phyloP scores from a whole-genome alignment of 2,797 vertebrate species.

The Cossypha caffra region DNA sequence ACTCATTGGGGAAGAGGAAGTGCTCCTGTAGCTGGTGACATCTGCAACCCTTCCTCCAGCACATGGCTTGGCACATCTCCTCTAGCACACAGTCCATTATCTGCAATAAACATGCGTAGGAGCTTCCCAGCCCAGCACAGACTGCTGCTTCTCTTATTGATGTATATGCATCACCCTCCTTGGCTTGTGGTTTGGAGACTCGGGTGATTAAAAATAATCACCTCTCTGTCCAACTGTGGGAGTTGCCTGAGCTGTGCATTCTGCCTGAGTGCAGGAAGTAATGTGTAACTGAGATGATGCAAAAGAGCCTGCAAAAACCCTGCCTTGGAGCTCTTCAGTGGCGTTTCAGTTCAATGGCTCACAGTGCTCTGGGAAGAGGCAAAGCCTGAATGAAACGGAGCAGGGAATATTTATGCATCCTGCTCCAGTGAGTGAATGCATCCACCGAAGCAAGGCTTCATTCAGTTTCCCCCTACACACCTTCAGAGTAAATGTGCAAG shows the following conservation, averaged over 20 bases:
- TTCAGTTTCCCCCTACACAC: neutral
- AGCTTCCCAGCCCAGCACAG: neutral
- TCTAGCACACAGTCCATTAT: constrained; percentile 14
- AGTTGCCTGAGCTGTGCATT: neutral
- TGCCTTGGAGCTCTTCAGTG: neutral
- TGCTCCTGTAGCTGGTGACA: constrained; percentile 12
- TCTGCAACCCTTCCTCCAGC: constrained; percentile 29
- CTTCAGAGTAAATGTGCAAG: neutral
- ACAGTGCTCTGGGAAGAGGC: neutral
- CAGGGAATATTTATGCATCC: neutral
- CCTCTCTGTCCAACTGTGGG: neutral
- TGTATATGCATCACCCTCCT: neutral
- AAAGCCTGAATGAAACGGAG: neutral
- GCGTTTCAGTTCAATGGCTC: neutral
- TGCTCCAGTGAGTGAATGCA: neutral
- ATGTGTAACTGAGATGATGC: constrained; percentile 31
- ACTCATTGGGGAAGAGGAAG: constrained; percentile 14
- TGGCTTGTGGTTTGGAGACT: constrained; percentile 48
- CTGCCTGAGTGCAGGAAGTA: constrained; percentile 22
- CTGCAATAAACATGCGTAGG: neutral
- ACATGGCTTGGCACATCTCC: neutral
- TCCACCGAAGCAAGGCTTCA: neutral
- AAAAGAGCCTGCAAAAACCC: constrained; percentile 44
- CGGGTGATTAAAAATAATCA: constrained; percentile 43
- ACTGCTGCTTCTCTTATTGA: neutral